A percentile compares a stretch with the other conserved stretches of the same genome.
phyloP scores from a whole-genome alignment of 2,888 invertebrate genomes.

The Cosmorhoe ocellata region DNA sequence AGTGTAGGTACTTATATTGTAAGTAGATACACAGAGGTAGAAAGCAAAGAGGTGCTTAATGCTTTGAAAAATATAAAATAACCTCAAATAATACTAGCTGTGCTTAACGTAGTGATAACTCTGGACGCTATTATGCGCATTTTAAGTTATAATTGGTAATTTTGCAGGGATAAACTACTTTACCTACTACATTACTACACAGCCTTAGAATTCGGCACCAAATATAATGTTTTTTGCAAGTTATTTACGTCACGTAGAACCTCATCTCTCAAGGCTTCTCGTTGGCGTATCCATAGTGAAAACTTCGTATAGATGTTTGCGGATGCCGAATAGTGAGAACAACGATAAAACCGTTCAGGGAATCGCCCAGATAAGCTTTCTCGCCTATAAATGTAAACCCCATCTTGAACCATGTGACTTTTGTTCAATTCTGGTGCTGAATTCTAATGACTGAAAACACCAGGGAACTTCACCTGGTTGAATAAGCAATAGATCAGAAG shows the following conservation, averaged over 20 bases:
- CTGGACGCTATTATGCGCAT: constrained; percentile 3
- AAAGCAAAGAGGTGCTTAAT: constrained; percentile 4
- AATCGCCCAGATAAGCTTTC: no score
- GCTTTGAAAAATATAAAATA: neutral
- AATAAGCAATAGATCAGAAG: neutral
- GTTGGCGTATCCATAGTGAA: no score
- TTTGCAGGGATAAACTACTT: constrained; percentile 8
- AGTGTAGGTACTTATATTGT: neutral
- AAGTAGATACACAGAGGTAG: neutral
- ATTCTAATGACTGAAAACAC: no score
- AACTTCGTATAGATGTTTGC: no score
- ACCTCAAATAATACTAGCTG: neutral
- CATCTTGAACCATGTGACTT: no score
- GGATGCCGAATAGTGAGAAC: no score
- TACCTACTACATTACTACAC: constrained; percentile 2
- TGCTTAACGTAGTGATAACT: constrained; percentile 4
- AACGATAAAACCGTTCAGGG: no score
- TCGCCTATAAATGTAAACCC: no score
- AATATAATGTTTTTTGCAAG: no score
- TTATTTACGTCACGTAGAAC: no score
- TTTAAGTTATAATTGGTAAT: constrained; percentile 17
- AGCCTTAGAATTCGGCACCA: neutral
- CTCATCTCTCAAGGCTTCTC: no score
- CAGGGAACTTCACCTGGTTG: neutral
- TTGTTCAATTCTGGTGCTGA: no score